phyloP scores from a whole-genome alignment of 2,888 invertebrate species.

The Drosophila anomelani region DNA sequence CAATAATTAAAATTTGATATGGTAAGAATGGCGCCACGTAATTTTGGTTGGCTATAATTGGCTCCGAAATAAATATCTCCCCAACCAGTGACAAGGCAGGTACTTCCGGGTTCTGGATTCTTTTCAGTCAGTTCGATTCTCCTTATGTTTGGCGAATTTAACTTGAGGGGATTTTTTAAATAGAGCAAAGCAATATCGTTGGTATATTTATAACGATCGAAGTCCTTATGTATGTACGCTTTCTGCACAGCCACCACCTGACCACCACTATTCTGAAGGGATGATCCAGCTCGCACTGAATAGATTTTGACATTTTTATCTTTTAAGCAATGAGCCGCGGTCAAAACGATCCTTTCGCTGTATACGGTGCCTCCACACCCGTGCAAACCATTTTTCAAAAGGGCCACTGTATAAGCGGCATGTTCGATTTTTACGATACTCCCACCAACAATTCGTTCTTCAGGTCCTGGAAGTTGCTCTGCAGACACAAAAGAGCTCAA shows the following conservation, averaged over 20 bases:
- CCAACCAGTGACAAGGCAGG: slow-evolving; percentile 2
- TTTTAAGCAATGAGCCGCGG: neutral
- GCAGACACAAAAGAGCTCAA: neutral
- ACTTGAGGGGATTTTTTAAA: neutral
- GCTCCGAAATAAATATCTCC: neutral
- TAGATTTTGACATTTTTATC: fast-evolving
- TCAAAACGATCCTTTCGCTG: slow-evolving; percentile 1
- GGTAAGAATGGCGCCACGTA: neutral
- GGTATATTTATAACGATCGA: fast-evolving
- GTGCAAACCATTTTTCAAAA: neutral
- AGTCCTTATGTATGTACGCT: neutral
- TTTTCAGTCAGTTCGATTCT: neutral
- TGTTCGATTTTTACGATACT: neutral
- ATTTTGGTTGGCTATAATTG: no score
- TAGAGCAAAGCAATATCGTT: slow-evolving; percentile 5
- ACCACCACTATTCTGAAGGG: neutral
- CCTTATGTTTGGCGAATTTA: neutral
- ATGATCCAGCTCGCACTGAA: slow-evolving; percentile 6
- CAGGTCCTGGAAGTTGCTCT: neutral
- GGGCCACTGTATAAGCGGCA: slow-evolving; percentile 3
- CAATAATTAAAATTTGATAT: neutral
- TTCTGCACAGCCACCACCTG: neutral
- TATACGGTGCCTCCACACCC: neutral
- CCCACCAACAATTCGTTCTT: slow-evolving; percentile 10
- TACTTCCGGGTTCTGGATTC: neutral